Conservation (phyloP, 2,797 vertebrate species). For the Pantherophis alleghaniensis region DNA sequence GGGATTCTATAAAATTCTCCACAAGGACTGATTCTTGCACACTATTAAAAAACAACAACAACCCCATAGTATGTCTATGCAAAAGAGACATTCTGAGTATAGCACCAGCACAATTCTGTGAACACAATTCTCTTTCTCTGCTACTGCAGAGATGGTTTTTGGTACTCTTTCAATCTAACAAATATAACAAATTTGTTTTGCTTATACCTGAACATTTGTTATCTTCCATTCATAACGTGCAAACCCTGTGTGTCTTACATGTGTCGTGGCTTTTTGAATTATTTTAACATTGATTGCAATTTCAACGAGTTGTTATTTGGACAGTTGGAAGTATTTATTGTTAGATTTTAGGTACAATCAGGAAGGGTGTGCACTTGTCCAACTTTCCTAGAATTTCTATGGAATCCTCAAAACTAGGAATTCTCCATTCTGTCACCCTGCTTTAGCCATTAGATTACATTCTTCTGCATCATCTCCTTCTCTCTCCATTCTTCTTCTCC, state of each 20-base stretch:
- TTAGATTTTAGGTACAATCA: neutral
- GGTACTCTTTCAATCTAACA: neutral
- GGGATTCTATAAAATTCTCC: neutral
- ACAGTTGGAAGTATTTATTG: neutral
- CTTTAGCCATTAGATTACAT: neutral
- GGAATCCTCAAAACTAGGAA: neutral
- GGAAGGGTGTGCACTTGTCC: neutral
- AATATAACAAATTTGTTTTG: neutral
- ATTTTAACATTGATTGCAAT: neutral
- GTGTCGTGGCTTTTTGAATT: neutral
- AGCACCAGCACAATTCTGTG: neutral
- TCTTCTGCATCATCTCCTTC: neutral
- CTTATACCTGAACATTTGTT: neutral
- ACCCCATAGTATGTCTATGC: neutral
- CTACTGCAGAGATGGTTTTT: neutral
- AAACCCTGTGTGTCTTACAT: neutral
- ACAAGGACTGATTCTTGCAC: neutral
- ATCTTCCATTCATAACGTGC: neutral
- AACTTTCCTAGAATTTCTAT: neutral
- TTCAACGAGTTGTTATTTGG: neutral
- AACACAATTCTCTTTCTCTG: neutral
- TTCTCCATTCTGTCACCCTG: too few relatives aligned
- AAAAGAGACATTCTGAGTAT: neutral
- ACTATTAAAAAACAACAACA: neutral
- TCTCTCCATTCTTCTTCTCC: neutral